Evolutionary conservation across 2,797 vertebrate genomes (phyloP).

Genomic region (Acomys russatus): DNA sequence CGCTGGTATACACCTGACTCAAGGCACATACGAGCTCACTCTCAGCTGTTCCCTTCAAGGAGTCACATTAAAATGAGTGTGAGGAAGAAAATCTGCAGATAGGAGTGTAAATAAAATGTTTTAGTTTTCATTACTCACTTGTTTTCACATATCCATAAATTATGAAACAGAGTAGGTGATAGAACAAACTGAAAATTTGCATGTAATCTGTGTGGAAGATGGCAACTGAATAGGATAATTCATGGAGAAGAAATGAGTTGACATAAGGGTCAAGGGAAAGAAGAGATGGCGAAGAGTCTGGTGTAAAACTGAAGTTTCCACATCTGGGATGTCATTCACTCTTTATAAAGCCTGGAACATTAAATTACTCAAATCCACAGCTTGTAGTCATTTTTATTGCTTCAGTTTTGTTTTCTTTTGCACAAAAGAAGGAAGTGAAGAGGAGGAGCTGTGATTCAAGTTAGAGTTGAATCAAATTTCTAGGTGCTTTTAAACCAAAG

Average conservation of each 20-base stretch:
- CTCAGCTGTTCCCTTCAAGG: slow-evolving; percentile 17
- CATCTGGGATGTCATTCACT: not conserved
- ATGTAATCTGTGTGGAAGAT: not conserved
- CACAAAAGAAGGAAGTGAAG: not conserved
- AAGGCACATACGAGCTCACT: not conserved
- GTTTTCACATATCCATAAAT: not conserved
- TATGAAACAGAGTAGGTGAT: not conserved
- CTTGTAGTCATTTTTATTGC: not conserved
- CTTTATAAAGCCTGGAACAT: not conserved
- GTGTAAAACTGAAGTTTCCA: not conserved
- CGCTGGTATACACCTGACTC: not conserved
- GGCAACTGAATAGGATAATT: not conserved
- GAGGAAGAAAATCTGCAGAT: not conserved
- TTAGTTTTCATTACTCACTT: not conserved
- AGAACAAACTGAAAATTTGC: slow-evolving; percentile 56
- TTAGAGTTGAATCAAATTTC: not conserved
- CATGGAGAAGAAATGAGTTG: slow-evolving; percentile 18
- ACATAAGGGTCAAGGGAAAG: not conserved
- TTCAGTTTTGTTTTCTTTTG: not conserved
- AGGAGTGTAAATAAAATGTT: slow-evolving; percentile 41
- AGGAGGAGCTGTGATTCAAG: not conserved
- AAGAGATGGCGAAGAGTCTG: not conserved
- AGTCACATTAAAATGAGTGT: slow-evolving; percentile 6
- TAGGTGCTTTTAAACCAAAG: not conserved
- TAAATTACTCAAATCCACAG: not conserved